Conservation (phyloP, 1,140 invertebrate genomes). For the Drosophila ananassae region DNA sequence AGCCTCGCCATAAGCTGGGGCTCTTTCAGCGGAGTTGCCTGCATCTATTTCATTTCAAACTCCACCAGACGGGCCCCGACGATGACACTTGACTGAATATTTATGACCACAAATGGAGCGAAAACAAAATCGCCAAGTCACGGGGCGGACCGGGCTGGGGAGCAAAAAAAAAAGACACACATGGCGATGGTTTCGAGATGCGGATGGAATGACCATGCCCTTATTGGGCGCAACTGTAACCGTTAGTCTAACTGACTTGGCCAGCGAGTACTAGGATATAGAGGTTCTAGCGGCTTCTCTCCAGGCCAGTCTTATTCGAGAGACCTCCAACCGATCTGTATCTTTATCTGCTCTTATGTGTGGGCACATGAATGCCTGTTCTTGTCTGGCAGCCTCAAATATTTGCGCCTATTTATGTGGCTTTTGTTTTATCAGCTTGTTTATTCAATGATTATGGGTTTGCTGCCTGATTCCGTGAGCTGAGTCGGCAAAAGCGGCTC, state of each 20-base stretch:
- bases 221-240: slow-evolving; percentile 62
- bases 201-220: slow-evolving; percentile 60
- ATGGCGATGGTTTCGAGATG: slow-evolving; percentile 55
- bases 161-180: slow-evolving; percentile 57
- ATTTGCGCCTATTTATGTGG: slow-evolving; percentile 73
- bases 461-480: slow-evolving; percentile 12
- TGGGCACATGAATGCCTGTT: slow-evolving; percentile 15
- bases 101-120: slow-evolving; percentile 81
- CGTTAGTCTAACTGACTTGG: slow-evolving; percentile 62
- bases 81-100: slow-evolving; percentile 82
- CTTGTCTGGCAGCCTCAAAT: slow-evolving; percentile 50
- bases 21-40: slow-evolving; percentile 20
- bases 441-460: slow-evolving; percentile 70
- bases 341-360: slow-evolving; percentile 50
- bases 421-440: slow-evolving; percentile 80
- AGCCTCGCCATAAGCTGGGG: slow-evolving; percentile 60
- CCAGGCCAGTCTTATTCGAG: too few relatives aligned
- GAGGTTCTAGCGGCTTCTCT: too few relatives aligned
- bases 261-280: slow-evolving; percentile 6
- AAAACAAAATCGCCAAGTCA: slow-evolving; percentile 82
- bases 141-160: slow-evolving; percentile 55
- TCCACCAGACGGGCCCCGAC: slow-evolving; percentile 76
- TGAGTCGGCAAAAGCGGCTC: slow-evolving; percentile 41
- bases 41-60: slow-evolving; percentile 81
- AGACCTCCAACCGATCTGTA: slow-evolving; percentile 46